Conservation (phyloP, 2,888 invertebrate species). For the Corythucha ciliata region DNA sequence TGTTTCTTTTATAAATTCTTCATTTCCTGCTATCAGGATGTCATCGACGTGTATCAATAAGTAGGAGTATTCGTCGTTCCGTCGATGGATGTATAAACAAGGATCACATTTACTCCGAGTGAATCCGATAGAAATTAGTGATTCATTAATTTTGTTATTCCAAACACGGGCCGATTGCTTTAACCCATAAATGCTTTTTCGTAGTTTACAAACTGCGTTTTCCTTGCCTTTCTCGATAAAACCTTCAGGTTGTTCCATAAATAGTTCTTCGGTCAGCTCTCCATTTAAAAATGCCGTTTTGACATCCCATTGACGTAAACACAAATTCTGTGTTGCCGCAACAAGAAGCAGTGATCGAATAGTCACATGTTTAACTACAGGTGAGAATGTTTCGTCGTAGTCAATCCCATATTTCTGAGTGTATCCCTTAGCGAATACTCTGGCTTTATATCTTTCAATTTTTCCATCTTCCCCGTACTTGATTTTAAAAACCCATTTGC, state of each 20-base stretch:
- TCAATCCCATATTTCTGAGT: constrained; percentile 5
- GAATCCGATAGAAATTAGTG: too few relatives aligned
- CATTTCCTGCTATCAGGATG: too few relatives aligned
- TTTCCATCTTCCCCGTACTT: constrained; percentile 34
- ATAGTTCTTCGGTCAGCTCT: constrained; percentile 37
- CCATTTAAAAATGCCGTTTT: constrained; percentile 39
- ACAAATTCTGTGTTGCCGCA: constrained; percentile 31
- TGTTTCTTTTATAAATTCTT: too few relatives aligned
- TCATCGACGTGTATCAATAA: too few relatives aligned
- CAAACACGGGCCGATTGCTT: too few relatives aligned
- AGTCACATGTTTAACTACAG: constrained; percentile 1
- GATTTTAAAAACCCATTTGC: constrained; percentile 28
- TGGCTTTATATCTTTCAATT: constrained; percentile 34
- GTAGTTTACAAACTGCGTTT: too few relatives aligned
- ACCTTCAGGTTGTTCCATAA: constrained; percentile 39
- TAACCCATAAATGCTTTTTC: too few relatives aligned
- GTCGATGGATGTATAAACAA: too few relatives aligned
- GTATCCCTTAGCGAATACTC: constrained; percentile 28
- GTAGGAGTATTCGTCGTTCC: too few relatives aligned
- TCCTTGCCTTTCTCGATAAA: constrained; percentile 33
- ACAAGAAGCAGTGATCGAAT: constrained; percentile 28
- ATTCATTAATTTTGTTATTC: too few relatives aligned
- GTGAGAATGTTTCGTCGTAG: constrained; percentile 37
- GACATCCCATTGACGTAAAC: constrained; percentile 36
- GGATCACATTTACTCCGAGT: too few relatives aligned